phyloP scores from a whole-genome alignment of 2,113 vertebrate species.

The Triplophysa rosa region DNA sequence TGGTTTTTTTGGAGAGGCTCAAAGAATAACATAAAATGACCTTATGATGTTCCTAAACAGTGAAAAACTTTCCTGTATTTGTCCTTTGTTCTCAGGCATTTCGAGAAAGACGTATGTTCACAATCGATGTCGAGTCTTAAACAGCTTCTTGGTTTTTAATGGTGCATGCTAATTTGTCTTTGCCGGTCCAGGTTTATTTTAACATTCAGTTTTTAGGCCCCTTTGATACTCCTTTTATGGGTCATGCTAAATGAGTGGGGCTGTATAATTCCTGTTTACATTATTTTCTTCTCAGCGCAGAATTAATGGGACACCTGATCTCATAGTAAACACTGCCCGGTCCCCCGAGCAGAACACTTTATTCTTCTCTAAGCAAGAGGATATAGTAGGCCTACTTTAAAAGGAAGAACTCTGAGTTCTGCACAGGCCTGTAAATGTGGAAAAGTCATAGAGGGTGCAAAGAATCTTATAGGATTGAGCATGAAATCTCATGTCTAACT shows the following conservation, averaged over 20 bases:
- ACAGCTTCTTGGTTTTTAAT: constrained; percentile 13
- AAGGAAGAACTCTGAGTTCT: background rate
- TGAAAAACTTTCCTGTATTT: background rate
- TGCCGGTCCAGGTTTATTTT: background rate
- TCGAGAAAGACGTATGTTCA: background rate
- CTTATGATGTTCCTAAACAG: background rate
- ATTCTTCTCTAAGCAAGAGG: background rate
- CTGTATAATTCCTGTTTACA: background rate
- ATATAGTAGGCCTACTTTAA: background rate
- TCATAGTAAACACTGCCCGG: constrained; percentile 21
- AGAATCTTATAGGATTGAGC: background rate
- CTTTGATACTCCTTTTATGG: constrained; percentile 25
- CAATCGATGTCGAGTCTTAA: background rate
- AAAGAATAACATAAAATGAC: too few relatives aligned
- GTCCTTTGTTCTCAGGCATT: background rate
- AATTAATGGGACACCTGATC: constrained; percentile 35
- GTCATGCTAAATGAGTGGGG: background rate
- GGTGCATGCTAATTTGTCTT: constrained; percentile 1
- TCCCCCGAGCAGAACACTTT: background rate
- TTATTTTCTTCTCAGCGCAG: background rate
- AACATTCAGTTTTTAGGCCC: constrained; percentile 8
- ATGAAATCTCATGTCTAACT: background rate
- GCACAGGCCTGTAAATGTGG: background rate
- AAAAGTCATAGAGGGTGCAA: background rate
- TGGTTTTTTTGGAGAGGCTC: too few relatives aligned